phyloP scores from a whole-genome alignment of 2,888 invertebrate species.

The Lepidochitona cinerea region DNA sequence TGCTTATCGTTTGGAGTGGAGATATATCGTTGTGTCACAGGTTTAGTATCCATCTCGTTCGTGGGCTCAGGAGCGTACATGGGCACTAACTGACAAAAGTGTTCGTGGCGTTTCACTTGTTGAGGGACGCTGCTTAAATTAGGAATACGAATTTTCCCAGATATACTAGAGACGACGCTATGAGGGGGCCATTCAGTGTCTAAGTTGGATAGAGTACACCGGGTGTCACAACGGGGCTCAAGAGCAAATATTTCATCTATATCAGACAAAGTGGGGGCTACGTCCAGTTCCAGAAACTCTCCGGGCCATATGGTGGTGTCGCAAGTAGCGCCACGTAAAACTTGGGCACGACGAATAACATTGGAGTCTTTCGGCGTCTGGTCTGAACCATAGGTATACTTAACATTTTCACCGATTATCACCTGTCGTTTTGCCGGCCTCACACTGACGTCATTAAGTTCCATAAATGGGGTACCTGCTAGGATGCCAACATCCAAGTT shows the following conservation, averaged over 20 bases:
- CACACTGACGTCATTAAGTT: slow-evolving; percentile 34
- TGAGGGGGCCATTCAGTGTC: slow-evolving; percentile 16
- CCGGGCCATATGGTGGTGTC: slow-evolving; percentile 29
- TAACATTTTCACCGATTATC: too few relatives aligned
- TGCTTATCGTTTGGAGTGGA: too few relatives aligned
- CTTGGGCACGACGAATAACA: too few relatives aligned
- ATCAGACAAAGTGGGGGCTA: too few relatives aligned
- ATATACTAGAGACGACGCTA: slow-evolving; percentile 19
- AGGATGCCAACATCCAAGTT: slow-evolving; percentile 31
- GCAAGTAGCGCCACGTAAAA: slow-evolving; percentile 10
- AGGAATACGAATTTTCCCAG: slow-evolving; percentile 15
- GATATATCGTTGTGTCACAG: too few relatives aligned
- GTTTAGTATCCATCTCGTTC: too few relatives aligned
- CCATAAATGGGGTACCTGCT: slow-evolving; percentile 40
- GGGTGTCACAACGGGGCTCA: slow-evolving; percentile 2
- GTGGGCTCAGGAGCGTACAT: too few relatives aligned
- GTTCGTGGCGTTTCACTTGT: slow-evolving; percentile 17
- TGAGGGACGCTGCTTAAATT: slow-evolving; percentile 18
- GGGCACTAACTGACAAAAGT: slow-evolving; percentile 30
- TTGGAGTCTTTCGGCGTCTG: too few relatives aligned
- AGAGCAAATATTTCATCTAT: slow-evolving; percentile 10
- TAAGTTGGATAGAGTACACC: neutral
- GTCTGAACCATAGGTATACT: too few relatives aligned
- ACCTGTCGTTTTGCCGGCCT: slow-evolving; percentile 29
- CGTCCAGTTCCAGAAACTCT: slow-evolving; percentile 23